Percentiles rank a stretch among this genome's conserved stretches.
phyloP scores from a whole-genome alignment of 1,140 invertebrate genomes.

The Araneus ventricosus region DNA sequence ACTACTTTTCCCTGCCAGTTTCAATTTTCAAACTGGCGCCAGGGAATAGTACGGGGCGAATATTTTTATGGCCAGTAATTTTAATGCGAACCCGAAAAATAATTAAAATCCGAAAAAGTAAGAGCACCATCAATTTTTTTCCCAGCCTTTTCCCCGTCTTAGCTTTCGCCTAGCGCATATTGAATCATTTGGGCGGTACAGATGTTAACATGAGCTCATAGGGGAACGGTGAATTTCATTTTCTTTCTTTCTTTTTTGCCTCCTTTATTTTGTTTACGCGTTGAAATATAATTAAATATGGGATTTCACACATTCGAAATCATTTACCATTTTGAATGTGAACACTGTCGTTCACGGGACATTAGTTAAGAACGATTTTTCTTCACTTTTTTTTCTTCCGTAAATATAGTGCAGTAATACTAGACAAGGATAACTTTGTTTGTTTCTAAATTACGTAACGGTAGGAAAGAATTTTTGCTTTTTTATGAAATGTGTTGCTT shows the following conservation, averaged over 20 bases:
- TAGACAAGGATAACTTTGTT: not conserved
- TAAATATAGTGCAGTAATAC: not conserved
- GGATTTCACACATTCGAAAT: constrained; percentile 65
- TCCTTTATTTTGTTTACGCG: constrained; percentile 65
- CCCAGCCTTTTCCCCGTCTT: not conserved
- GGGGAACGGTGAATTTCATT: constrained; percentile 52
- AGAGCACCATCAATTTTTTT: constrained; percentile 42
- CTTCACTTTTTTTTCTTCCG: not conserved
- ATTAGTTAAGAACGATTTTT: constrained; percentile 45
- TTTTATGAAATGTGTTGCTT: not conserved
- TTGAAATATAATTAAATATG: constrained; percentile 72
- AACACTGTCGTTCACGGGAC: not conserved
- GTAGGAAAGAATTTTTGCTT: not conserved
- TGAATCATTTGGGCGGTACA: constrained; percentile 70
- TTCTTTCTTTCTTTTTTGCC: constrained; percentile 55
- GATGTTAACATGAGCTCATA: constrained; percentile 66
- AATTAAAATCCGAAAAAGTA: constrained; percentile 74
- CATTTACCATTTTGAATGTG: constrained; percentile 42
- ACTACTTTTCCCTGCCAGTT: constrained; percentile 70
- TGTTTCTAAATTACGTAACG: constrained; percentile 17
- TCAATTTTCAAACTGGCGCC: constrained; percentile 72
- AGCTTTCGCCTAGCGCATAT: constrained; percentile 33
- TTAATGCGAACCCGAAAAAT: constrained; percentile 74
- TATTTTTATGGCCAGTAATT: constrained; percentile 71
- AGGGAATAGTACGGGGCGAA: constrained; percentile 54